Evolutionary conservation across 1,140 invertebrate genomes (phyloP), one percentile per base, ranked within the genome.

Genomic region (Leptinotarsa undecemlineata): DNA sequence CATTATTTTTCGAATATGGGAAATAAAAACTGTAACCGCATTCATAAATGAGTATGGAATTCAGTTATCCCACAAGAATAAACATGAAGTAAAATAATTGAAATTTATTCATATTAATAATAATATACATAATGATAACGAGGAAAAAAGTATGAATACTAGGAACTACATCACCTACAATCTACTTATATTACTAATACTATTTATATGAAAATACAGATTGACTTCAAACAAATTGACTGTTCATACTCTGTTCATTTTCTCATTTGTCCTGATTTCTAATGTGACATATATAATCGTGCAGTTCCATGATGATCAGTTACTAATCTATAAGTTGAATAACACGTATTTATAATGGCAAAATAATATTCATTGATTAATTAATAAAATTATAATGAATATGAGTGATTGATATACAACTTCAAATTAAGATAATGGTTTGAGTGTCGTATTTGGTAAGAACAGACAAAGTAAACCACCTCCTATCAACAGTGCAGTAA

Each of bases 381-480:
- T 17, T n/a, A 57, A 57, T 17, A 57, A 57, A 57, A 57, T 57
- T 57, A 57, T 14, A 15, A n/a, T 57, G 14, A 17, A 57, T 57
- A n/a, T 17, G n/a, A 17, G 51, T 57, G n/a, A 6, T 17, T 57
- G 6, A 17, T 57, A 57, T 57, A n/a, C n/a, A 57, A 33, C 33
- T 57, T 17, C n/a, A 57, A 17, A 57, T 91, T 90, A 95, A 85
- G 92, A 90, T 83, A 95, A 88, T 80, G 93, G 92, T 85, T 92
- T 92, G 71, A 92, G 88, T 15, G 94, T 95, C 82, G 93, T 95
- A 85, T 95, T 95, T 80, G 93, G 94, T 87, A 95, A 86, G 86
- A 93, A 91, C 81, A 95, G 88, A 85, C 93, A 94, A 85, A 95
- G 91, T 64, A 95, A 87, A 74, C 94, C 94, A 82, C 94, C 94